Percentiles rank a stretch among this genome's conserved stretches.
Conservation (phyloP, 2,797 vertebrate genomes). For the Darevskia nairensis region DNA sequence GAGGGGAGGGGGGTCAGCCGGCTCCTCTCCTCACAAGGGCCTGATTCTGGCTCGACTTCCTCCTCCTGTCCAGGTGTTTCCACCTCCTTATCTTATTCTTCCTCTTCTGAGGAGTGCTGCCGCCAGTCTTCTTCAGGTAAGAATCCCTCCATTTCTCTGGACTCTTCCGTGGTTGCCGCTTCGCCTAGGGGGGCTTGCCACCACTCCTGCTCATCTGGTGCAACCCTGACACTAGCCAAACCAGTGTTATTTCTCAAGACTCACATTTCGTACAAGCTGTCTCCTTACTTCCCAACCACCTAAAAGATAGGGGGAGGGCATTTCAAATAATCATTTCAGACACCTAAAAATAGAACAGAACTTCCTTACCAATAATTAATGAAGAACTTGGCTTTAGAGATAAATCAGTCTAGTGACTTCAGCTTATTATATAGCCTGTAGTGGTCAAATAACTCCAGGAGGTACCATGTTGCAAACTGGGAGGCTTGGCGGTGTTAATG, state of each 20-base stretch:
- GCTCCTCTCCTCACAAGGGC: too few relatives aligned
- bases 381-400: slow-evolving; percentile 29
- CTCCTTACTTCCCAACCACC: slow-evolving; percentile 5
- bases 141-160: too few relatives aligned
- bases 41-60: too few relatives aligned
- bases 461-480: background rate
- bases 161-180: too few relatives aligned
- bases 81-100: too few relatives aligned
- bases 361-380: background rate
- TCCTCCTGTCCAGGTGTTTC: too few relatives aligned
- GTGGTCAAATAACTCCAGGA: background rate
- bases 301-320: background rate
- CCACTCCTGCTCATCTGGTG: too few relatives aligned
- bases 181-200: too few relatives aligned
- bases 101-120: too few relatives aligned
- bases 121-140: too few relatives aligned
- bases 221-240: too few relatives aligned
- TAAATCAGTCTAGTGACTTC: slow-evolving; percentile 40
- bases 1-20: too few relatives aligned
- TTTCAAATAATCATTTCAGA: slow-evolving; percentile 32
- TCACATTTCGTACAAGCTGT: slow-evolving; percentile 24
- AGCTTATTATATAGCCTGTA: slow-evolving; percentile 15
- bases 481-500: background rate
- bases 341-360: slow-evolving; percentile 30
- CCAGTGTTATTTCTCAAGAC: background rate